Conservation (phyloP, 2,888 invertebrate genomes). For the Xiphydria camelus region DNA sequence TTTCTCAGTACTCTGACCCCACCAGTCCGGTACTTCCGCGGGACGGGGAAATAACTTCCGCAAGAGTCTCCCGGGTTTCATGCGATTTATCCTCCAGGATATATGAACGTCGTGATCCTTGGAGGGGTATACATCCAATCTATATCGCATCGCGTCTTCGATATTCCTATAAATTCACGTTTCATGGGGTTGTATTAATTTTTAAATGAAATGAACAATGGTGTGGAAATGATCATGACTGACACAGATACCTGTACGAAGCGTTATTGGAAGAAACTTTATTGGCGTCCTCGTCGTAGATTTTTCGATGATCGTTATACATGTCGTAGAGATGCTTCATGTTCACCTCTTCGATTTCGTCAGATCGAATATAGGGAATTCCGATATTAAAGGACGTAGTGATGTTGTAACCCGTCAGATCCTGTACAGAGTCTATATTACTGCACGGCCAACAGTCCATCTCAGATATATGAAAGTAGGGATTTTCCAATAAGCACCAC, state of each 20-base stretch:
- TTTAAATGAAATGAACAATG: no score
- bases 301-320: constrained; percentile 63
- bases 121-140: constrained; percentile 37
- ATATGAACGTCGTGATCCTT: constrained; percentile 44
- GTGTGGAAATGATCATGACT: no score
- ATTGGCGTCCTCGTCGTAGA: constrained; percentile 68
- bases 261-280: constrained; percentile 59
- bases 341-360: constrained; percentile 66
- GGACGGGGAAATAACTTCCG: constrained; percentile 76
- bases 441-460: constrained; percentile 87
- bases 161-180: constrained; percentile 40
- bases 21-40: constrained; percentile 66
- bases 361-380: constrained; percentile 64
- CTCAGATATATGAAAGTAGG: constrained; percentile 78
- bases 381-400: constrained; percentile 61
- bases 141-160: constrained; percentile 36
- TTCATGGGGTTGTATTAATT: no score
- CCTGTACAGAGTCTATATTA: constrained; percentile 68
- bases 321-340: constrained; percentile 62
- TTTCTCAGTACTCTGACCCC: constrained; percentile 78
- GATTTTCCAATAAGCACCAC: constrained; percentile 81
- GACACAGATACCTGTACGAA: constrained; percentile 39
- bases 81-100: constrained; percentile 76
- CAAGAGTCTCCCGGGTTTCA: constrained; percentile 72
- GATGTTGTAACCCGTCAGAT: constrained; percentile 65